Evolutionary conservation across 2,113 vertebrate species (phyloP), one percentile per base, ranked within the genome.

Genomic region (Dicerorhinus sumatrensis): DNA sequence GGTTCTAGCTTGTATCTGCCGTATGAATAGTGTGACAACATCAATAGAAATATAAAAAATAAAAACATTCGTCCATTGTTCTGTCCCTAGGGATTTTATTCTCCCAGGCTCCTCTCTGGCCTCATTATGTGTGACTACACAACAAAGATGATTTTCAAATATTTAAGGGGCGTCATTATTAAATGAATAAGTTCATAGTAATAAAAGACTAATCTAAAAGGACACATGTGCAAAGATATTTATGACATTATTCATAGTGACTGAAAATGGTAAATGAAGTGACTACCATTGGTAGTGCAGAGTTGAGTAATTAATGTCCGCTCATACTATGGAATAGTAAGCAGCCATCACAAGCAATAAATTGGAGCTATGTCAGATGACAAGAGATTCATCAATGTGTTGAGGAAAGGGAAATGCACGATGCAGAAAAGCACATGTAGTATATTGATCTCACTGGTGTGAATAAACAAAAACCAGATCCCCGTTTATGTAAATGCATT

Each of bases 221-320:
- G 72, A 11, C 39, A 6, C 8, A 6, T 1, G 6, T 63, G 36
- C 0, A 25, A 83, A 36, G 13, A 18, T 96, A 63, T 63, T 87
- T 58, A 51, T 39, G 8, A 33, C 17, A 39, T 82, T 73, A 36
- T 75, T 85, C 62, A 29, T 4, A 51, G 63, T 58, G 48, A 16
- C 42, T 14, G 39, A 27, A 69, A n/a, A 84, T 10, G 51, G 77
- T 63, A 84, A 75, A 31, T 23, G 17, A 42, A 62, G 18, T 18
- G 39, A 56, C 31, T 29, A 2, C 21, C 36, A 3, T n/a, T 4
- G 0, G 25, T 8, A 6, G 3, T 8, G 2, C 16, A 4, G 5
- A 51, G 31, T 23, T 1, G 29, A 56, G n/a, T 23, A 62, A 51
- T 42, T 1, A 51, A 13, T 3, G 81, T 36, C 29, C 23, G 16